A percentile compares a stretch with the other conserved stretches of the same genome.
These are phyloP conservation scores for Panopea generosa DNA, from an alignment of 2,888 invertebrate genomes.

Conservation along the genomic window DNA sequence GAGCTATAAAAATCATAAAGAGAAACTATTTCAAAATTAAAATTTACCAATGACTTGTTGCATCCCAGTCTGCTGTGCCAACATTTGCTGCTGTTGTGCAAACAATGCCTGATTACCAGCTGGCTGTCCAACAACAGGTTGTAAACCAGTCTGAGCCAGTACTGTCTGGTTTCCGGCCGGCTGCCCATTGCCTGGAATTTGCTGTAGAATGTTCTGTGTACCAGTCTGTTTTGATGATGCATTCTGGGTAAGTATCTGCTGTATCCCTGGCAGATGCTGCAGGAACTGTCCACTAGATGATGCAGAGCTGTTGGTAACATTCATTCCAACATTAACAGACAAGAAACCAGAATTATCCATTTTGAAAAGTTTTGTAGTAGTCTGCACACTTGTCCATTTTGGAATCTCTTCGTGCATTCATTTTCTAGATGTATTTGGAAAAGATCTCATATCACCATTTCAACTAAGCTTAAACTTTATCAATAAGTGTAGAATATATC, in stretches of 20 bases:
- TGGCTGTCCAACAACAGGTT: conserved; percentile 43
- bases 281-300: conserved; percentile 53
- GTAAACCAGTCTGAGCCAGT: conserved; percentile 40
- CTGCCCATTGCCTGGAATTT: conserved; percentile 32
- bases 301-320: conserved; percentile 46
- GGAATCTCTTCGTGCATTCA: neutral
- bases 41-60: conserved; percentile 47
- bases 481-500: neutral
- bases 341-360: conserved; percentile 61
- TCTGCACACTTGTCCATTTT: conserved; percentile 17
- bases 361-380: conserved; percentile 30
- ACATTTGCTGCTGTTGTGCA: conserved; percentile 56
- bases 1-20: too few relatives aligned
- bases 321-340: conserved; percentile 55
- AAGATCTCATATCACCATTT: conserved; percentile 4
- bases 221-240: conserved; percentile 40
- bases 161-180: conserved; percentile 54
- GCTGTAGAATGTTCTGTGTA: conserved; percentile 38
- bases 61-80: conserved; percentile 53
- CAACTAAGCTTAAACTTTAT: neutral
- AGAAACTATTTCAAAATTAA: too few relatives aligned
- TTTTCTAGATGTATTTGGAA: neutral
- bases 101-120: conserved; percentile 25
- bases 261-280: conserved; percentile 56
- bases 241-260: conserved; percentile 54